Conservation (phyloP, 2,113 vertebrate genomes). For the Seriola dumerili region DNA sequence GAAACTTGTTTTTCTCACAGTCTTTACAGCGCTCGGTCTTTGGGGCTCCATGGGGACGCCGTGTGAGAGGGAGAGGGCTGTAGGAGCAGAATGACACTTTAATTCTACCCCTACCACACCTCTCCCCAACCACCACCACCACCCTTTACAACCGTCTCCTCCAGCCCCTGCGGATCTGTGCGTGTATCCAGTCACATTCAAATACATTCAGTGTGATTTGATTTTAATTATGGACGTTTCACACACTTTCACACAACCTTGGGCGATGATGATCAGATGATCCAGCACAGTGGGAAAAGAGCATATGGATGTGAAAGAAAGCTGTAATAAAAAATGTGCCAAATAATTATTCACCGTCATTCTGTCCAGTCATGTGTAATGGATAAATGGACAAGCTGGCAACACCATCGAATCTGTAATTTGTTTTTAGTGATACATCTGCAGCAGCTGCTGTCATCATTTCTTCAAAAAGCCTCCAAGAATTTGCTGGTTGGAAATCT, state of each 20-base stretch:
- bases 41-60: conserved; percentile 47
- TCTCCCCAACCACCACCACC: not conserved
- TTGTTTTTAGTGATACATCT: conserved; percentile 66
- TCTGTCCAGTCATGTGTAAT: conserved; percentile 33
- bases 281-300: not conserved
- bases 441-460: conserved; percentile 55
- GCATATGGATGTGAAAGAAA: not conserved
- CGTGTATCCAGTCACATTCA: conserved; percentile 42
- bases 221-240: conserved; percentile 65
- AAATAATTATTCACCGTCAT: conserved; percentile 49
- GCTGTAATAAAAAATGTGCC: conserved; percentile 39
- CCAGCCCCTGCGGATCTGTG: conserved; percentile 16
- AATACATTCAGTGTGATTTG: conserved; percentile 41
- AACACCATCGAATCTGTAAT: conserved; percentile 43
- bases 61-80: conserved; percentile 41
- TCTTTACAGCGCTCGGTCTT: conserved; percentile 47
- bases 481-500: conserved; percentile 44
- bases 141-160: conserved; percentile 2
- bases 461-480: conserved; percentile 60
- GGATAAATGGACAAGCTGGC: conserved; percentile 36
- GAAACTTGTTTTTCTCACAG: conserved; percentile 67
- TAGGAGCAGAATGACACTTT: conserved; percentile 63
- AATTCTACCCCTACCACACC: conserved; percentile 24
- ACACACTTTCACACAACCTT: conserved; percentile 42
- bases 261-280: conserved; percentile 38